Evolutionary conservation across 1,140 invertebrate genomes (phyloP), one percentile per base, ranked within the genome.

Genomic region (Cydia strobilella): DNA sequence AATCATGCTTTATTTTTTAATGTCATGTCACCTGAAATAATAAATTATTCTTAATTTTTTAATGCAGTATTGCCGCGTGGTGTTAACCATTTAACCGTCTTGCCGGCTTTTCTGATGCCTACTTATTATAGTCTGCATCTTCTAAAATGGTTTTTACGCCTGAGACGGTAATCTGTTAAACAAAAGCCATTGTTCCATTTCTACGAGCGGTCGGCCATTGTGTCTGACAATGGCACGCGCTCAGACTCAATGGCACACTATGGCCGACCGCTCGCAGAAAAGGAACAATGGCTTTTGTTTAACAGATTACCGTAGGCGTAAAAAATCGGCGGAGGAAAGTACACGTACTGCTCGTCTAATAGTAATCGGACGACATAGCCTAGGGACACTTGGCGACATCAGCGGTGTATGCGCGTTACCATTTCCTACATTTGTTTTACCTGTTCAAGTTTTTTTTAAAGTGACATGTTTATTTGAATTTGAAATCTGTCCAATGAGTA

Each of bases 401-500:
- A 45, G 42, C 42, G 42, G 10, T 42, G 9, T 15, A 45, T 45
- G 35, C 13, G 42, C 13, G 13, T 51, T 18, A 51, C 0, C 13
- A 45, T 15, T 15, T 45, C 12, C 51, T n/a, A 48, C 4, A 71
- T 25, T 25, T 71, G 1, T 39, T 10, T 71, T 2, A 39, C 1
- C 42, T 72, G 45, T 48, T 42, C 0, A 45, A 18, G 51, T 54
- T 54, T 54, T 51, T 54, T 48, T 48, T 42, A 59, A 13, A 45
- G 42, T 45, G 42, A 5, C 42, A 45, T 45, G 42, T 45, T 13
- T 45, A 5, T 45, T 45, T 42, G 45, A 75, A 15, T 45, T 45
- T 42, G 48, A 75, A 69, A 69, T 75, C 10, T 18, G 15, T 23
- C 13, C 65, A 31, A 10, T 66, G 18, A 15, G 39, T 12, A 75